Evolutionary conservation across 1,140 invertebrate species (phyloP), one percentile per base, ranked within the genome.

Genomic region (Mactra quadrangularis): DNA sequence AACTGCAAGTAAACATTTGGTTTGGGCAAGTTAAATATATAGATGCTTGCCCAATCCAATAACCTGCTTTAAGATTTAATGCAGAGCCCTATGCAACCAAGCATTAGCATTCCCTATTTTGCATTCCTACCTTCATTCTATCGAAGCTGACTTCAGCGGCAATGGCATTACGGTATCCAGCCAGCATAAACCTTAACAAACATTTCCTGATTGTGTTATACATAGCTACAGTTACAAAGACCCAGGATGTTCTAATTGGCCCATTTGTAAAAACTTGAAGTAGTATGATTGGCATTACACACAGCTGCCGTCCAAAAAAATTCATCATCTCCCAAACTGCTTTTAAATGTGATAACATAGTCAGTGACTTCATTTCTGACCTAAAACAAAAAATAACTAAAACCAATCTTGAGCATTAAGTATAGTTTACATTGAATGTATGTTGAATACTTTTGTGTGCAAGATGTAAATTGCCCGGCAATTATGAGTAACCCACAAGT

Each of bases 291-390:
- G 22, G 1, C 3, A 64, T 4, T 31, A 77, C 33, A 19, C 74
- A 64, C 47, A 77, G 15, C 52, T 64, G 74, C 3, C 74, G 25
- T 4, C 74, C 74, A 77, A 3, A 27, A 47, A 64, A 77, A 31
- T 25, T 52, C 25, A 77, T 52, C 7, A 35, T 52, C n/a, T 64
- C 59, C 31, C 41, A 77, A 17, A 64, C 25, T 22, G 29, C 22
- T 31, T 47, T 64, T 17, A 77, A 27, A 27, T 35, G 41, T 9
- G 1, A 22, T 1, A 66, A 22, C 38, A 27, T 77, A 35, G n/a
- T 53, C 60, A 35, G 22, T 38, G 27, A 22, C 11, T 33, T 22
- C 47, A 66, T 66, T 62, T 77, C 74, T 57, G 74, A 74, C 71
- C 71, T 74, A 35, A 47, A 45, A 74, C 57, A 52, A 70, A 25